Base-by-base conservation (phyloP, 37 sponge, comb jelly and placozoan genomes). In the Theonella swinhoei region DNA sequence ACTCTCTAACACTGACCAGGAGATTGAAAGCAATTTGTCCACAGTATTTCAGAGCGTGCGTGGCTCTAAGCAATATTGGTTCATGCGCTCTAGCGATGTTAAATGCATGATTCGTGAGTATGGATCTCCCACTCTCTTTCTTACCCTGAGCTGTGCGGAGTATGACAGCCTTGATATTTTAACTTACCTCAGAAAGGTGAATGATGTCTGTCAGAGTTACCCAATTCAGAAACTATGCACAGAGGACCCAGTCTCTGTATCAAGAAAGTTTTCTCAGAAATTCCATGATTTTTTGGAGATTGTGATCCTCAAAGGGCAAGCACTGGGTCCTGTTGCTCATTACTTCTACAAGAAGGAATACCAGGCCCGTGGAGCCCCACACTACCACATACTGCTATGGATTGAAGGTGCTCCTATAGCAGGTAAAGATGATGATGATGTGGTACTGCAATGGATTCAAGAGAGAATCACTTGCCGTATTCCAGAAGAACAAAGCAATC, bases 401-500 rank as follows among this genome's bases (percentile, higher is more conserved):
- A 83, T 84, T 11, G 1, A 32, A 25, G 80, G 64, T 72, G 86
- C 91, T 29, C 85, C 90, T 34, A 69, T 89, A 19, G 72, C 79
- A 22, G 85, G 76, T 39, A 7, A 8, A 31, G 81, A 80, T 42
- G 71, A 80, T 19, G 31, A 59, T 1, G 54, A 24, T 1, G 20
- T 28, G 31, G 81, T 70, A 2, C n/a, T n/a, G n/a, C n/a, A n/a
- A n/a, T 40, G 42, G 75, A 81, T 84, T 58, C 67, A 84, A 29
- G 78, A 85, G 36, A 80, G 91, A 68, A 85, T 90, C 47, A 77
- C 86, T 30, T 85, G n/a, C n/a, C n/a, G n/a, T n/a, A n/a, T n/a
- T n/a, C n/a, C n/a, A n/a, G n/a, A n/a, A n/a, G n/a, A n/a, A 87
- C 47, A 65, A 22, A 28, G 22, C 25, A 70, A 76, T 70, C 91